Percentiles rank a stretch among this genome's conserved stretches.
Conservation (phyloP, 2,797 vertebrate species). For the Florisuga fusca region DNA sequence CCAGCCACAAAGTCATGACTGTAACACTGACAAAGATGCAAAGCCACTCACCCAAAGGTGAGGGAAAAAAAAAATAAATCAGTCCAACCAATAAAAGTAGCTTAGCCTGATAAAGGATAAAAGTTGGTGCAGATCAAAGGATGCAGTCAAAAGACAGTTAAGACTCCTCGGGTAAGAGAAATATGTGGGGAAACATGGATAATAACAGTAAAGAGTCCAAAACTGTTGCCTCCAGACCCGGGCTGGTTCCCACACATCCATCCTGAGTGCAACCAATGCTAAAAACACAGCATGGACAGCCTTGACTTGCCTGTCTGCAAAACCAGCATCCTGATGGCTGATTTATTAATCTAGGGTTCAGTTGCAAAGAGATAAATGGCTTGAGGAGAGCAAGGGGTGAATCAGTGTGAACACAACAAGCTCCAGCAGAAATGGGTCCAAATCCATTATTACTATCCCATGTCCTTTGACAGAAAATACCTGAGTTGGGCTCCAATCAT, state of each 20-base stretch:
- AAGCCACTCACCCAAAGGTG: background rate
- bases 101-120: background rate
- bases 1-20: background rate
- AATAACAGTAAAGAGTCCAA: background rate
- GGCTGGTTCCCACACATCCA: background rate
- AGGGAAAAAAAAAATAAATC: background rate
- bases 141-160: background rate
- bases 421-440: background rate
- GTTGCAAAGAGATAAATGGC: background rate
- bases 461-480: background rate
- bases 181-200: background rate
- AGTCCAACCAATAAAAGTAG: background rate
- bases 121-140: background rate
- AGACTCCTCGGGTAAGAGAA: background rate
- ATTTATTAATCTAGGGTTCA: background rate
- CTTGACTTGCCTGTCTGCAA: background rate
- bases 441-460: background rate
- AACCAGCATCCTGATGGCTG: background rate
- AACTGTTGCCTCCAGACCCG: background rate
- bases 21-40: background rate
- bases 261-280: accelerated
- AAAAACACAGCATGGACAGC: background rate
- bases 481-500: background rate
- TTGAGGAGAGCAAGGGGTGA: background rate
- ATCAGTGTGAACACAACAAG: accelerated